phyloP scores from a whole-genome alignment of 2,888 invertebrate species.

The Hedya salicella region DNA sequence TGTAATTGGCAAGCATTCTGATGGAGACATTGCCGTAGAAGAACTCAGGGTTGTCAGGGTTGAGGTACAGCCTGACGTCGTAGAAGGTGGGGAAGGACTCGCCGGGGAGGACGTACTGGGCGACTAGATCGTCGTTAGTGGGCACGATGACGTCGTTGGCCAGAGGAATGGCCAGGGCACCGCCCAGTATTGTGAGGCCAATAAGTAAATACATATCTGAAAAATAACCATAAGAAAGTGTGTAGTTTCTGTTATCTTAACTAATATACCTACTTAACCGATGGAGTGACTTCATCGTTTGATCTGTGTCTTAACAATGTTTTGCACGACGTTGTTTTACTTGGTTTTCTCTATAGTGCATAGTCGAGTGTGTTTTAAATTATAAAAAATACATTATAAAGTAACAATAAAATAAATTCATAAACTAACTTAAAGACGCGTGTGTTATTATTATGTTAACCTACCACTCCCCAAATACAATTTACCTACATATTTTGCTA shows the following conservation, averaged over 20 bases:
- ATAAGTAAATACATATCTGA: constrained; percentile 74
- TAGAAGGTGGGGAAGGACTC: constrained; percentile 82
- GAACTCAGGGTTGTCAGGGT: constrained; percentile 68
- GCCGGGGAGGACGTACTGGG: constrained; percentile 81
- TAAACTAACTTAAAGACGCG: too few species aligned
- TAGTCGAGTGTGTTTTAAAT: too few species aligned
- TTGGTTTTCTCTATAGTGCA: too few species aligned
- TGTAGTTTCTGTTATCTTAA: constrained; percentile 35
- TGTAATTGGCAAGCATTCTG: constrained; percentile 57
- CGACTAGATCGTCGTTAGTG: constrained; percentile 50
- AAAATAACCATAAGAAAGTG: constrained; percentile 50
- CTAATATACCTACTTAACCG: neutral
- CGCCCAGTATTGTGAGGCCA: constrained; percentile 62
- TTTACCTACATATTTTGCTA: too few species aligned
- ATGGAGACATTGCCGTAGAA: constrained; percentile 80
- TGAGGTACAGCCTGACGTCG: constrained; percentile 75
- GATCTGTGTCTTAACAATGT: too few species aligned
- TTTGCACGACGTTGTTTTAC: too few species aligned
- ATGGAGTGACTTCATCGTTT: too few species aligned
- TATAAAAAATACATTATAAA: too few species aligned
- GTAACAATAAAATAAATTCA: too few species aligned
- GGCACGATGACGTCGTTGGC: constrained; percentile 39
- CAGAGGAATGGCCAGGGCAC: constrained; percentile 47
- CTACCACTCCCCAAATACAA: too few species aligned
- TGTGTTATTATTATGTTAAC: too few species aligned